These are phyloP conservation scores for Grallaria varia DNA, from an alignment of 2,113 vertebrate species.

Conservation along the genomic window DNA sequence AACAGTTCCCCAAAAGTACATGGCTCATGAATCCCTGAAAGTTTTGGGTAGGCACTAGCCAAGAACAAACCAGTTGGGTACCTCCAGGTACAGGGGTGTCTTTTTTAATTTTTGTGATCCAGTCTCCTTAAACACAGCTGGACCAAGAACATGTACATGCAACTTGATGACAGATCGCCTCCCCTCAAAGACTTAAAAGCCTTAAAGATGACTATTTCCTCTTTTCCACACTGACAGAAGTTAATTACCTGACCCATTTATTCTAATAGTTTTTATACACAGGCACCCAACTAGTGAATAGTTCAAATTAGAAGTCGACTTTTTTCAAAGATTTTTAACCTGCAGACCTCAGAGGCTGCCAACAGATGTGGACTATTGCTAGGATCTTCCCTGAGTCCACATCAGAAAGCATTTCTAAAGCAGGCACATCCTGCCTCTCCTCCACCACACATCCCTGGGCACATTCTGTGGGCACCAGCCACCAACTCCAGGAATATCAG, in stretches of 20 bases:
- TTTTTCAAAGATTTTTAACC: not conserved
- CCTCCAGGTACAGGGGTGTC: not conserved
- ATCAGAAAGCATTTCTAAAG: not conserved
- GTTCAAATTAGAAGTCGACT: not conserved
- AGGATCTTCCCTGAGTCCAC: not conserved
- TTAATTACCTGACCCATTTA: not conserved
- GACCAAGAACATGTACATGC: not conserved
- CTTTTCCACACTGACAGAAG: not conserved
- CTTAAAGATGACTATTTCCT: not conserved
- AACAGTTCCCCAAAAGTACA: not conserved
- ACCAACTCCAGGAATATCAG: not conserved
- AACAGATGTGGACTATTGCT: not conserved
- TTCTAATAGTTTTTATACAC: not conserved
- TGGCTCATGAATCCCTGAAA: not conserved
- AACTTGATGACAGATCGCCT: not conserved
- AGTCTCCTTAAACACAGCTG: not conserved
- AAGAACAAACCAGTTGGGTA: not conserved
- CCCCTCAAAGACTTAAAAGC: not conserved
- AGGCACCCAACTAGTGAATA: not conserved
- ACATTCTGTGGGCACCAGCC: not conserved
- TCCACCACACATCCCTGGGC: not conserved
- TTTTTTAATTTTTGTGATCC: not conserved
- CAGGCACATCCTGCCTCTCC: not conserved
- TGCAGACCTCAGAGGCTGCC: not conserved
- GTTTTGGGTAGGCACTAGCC: not conserved